phyloP scores from a whole-genome alignment of 2,797 vertebrate genomes.

The Sarcophilus harrisii region DNA sequence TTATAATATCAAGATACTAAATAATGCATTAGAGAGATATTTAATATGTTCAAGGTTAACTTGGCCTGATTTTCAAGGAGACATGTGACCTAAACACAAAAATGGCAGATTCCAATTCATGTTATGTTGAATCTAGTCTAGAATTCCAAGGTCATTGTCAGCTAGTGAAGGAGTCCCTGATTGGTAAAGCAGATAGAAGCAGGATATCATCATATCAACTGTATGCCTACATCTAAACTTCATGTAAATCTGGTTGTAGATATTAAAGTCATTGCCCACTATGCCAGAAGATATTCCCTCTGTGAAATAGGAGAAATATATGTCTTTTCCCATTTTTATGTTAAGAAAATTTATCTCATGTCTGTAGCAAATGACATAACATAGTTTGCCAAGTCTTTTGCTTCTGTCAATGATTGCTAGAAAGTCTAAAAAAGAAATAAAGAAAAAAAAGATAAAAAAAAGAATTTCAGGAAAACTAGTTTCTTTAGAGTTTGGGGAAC shows the following conservation, averaged over 20 bases:
- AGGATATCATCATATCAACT: neutral
- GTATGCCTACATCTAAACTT: neutral
- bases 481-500: neutral
- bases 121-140: neutral
- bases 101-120: neutral
- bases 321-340: conserved; percentile 16
- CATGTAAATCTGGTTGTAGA: neutral
- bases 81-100: neutral
- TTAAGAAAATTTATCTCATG: conserved; percentile 35
- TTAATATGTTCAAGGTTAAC: conserved; percentile 15
- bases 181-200: neutral
- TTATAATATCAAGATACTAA: conserved; percentile 19
- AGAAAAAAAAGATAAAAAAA: neutral
- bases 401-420: neutral
- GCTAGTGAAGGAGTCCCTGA: neutral
- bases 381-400: neutral
- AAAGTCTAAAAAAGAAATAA: neutral
- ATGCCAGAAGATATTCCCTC: neutral
- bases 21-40: neutral
- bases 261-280: neutral
- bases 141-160: neutral
- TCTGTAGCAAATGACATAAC: conserved; percentile 1
- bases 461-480: neutral
- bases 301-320: conserved; percentile 8
- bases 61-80: conserved; percentile 11